phyloP scores from a whole-genome alignment of 2,113 vertebrate genomes.

The Megaceryle torquata region DNA sequence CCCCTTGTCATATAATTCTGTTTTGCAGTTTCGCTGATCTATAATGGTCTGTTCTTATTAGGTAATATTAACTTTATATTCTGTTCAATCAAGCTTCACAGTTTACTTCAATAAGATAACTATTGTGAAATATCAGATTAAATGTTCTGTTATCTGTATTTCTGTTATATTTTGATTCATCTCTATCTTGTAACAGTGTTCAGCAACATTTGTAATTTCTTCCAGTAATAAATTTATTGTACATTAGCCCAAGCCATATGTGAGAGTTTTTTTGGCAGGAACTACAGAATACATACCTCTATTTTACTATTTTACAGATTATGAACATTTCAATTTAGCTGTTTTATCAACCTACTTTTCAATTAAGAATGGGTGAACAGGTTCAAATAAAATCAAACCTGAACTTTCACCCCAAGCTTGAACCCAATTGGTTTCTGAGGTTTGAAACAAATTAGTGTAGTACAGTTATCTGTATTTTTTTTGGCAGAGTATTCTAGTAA shows the following conservation, averaged over 20 bases:
- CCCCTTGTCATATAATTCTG: constrained; percentile 94
- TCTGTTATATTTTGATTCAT: constrained; percentile 62
- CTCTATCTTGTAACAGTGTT: constrained; percentile 36
- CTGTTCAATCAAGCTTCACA: constrained; percentile 88
- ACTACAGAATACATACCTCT: background rate
- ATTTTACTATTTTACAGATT: constrained; percentile 34
- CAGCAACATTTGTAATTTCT: constrained; percentile 55
- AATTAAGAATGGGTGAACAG: constrained; percentile 30
- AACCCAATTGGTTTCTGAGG: background rate
- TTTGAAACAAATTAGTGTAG: constrained; percentile 26
- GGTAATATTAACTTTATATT: constrained; percentile 94
- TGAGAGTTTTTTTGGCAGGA: constrained; percentile 1
- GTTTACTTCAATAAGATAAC: constrained; percentile 77
- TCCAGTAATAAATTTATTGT: constrained; percentile 27
- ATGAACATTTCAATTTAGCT: constrained; percentile 39
- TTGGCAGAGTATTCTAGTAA: constrained; percentile 5
- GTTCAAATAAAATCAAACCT: constrained; percentile 47
- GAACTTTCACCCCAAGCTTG: constrained; percentile 14
- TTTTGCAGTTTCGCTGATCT: constrained; percentile 95
- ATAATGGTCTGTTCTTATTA: constrained; percentile 99
- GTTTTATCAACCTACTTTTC: constrained; percentile 34
- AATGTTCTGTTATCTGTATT: constrained; percentile 61
- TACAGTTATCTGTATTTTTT: background rate
- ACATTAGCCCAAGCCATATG: constrained; percentile 30
- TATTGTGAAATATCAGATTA: constrained; percentile 67